Percentiles rank a stretch among this genome's conserved stretches.
Evolutionary conservation across 2,113 vertebrate genomes (phyloP).

Genomic region (Sebastes schlegelii): DNA sequence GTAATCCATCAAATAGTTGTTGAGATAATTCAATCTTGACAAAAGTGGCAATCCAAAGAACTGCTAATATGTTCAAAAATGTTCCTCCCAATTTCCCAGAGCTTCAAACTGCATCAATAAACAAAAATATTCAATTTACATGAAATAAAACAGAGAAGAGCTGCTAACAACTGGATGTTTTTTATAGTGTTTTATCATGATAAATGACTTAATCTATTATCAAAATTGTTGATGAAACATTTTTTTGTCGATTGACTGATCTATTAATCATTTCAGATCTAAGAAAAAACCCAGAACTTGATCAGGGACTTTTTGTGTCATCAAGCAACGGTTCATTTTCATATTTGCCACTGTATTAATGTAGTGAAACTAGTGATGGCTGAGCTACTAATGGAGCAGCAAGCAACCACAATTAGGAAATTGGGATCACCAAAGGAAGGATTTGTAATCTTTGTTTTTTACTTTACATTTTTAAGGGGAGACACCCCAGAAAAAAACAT

Average conservation of each 20-base stretch:
- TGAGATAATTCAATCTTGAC: background rate
- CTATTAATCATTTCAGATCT: background rate
- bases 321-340: background rate
- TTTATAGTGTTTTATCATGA: background rate
- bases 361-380: background rate
- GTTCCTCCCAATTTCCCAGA: too few relatives aligned
- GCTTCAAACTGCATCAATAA: background rate
- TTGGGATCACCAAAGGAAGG: background rate
- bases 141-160: background rate
- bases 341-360: background rate
- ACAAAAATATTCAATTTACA: background rate
- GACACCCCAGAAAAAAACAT: too few relatives aligned
- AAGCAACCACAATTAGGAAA: background rate
- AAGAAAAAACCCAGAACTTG: background rate
- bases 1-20: background rate
- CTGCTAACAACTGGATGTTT: background rate
- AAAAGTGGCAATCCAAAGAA: too few relatives aligned
- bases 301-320: background rate
- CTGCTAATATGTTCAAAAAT: too few relatives aligned
- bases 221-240: background rate
- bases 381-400: background rate
- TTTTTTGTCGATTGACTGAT: background rate
- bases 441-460: background rate
- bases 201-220: background rate
- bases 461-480: too few relatives aligned